phyloP scores from a whole-genome alignment of 2,888 invertebrate species.

The Odontocerum albicorne region DNA sequence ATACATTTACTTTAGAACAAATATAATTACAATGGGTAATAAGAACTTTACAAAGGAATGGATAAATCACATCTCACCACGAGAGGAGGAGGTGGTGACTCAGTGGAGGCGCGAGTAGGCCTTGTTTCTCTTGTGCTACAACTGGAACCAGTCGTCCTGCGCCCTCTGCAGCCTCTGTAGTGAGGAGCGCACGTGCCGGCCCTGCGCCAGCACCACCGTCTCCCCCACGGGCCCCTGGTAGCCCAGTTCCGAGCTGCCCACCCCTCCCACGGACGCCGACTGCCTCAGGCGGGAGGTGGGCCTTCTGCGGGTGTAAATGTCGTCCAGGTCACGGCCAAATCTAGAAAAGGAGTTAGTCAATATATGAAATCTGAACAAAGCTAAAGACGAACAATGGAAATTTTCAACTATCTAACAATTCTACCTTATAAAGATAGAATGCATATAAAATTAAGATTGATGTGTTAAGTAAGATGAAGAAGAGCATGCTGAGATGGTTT shows the following conservation, averaged over 20 bases:
- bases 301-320: constrained; percentile 57
- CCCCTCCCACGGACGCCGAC: constrained; percentile 53
- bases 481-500: no score
- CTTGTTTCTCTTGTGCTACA: constrained; percentile 67
- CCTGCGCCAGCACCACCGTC: constrained; percentile 76
- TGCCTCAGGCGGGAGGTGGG: constrained; percentile 60
- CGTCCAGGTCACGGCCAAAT: constrained; percentile 58
- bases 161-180: constrained; percentile 79
- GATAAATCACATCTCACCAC: constrained; percentile 2
- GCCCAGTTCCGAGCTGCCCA: constrained; percentile 35
- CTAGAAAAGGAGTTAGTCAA: constrained; percentile 44
- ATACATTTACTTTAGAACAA: no score
- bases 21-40: no score
- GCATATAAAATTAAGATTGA: no score
- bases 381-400: neutral
- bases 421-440: no score
- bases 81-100: no score
- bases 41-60: no score
- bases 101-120: constrained; percentile 37
- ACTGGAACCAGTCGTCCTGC: constrained; percentile 89
- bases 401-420: no score
- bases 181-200: constrained; percentile 77
- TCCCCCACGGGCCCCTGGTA: constrained; percentile 41
- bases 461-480: no score
- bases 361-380: neutral